Base-by-base conservation (phyloP, 2,797 vertebrate species). In the Melanotaenia trifasciata region DNA sequence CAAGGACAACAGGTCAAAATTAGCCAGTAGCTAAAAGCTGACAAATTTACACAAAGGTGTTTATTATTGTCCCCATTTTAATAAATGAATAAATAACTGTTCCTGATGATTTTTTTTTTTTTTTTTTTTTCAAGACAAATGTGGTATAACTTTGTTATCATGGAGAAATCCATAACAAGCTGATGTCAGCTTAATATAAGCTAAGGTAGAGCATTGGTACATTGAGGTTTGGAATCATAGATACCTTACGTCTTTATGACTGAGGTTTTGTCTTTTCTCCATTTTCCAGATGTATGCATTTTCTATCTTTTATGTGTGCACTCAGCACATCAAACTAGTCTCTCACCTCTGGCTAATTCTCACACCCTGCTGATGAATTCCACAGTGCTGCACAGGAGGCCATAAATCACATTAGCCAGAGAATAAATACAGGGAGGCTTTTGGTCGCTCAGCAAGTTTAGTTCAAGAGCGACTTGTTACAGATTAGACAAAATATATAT, bases 301-400 rank as follows among this genome's bases (percentile, higher is more conserved):
- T 54, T 79, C 70, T 64, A 70, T 86, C 79, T 56, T 71, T 12
- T 45, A 22, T 63, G 65, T 85, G 90, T 88, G 86, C 84, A 85
- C 84, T 79, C 85, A 74, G 87, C 83, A 77, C 72, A 80, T 84
- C 54, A 36, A 56, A 72, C 22, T n/a, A 20, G 85, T 91, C 89
- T 90, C 84, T 89, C 90, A 91, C 89, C 89, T 90, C 64, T 77
- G 53, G 78, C 57, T 90, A 89, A 92, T 90, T 91, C 87, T 90
- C 90, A 87, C 88, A 92, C 87, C 84, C 78, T 32, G 62, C 77
- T 89, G 87, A 92, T 90, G 85, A 87, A 85, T 76, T 68, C 79
- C 74, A 78, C 14, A 30, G 64, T 3, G 57, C 60, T 7, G 58
- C 68, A 67, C 65, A 12, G 61, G 4, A 54, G 61, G 22, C 43